Evolutionary conservation across 2,888 invertebrate species (phyloP).

Genomic region (Helleia helle): DNA sequence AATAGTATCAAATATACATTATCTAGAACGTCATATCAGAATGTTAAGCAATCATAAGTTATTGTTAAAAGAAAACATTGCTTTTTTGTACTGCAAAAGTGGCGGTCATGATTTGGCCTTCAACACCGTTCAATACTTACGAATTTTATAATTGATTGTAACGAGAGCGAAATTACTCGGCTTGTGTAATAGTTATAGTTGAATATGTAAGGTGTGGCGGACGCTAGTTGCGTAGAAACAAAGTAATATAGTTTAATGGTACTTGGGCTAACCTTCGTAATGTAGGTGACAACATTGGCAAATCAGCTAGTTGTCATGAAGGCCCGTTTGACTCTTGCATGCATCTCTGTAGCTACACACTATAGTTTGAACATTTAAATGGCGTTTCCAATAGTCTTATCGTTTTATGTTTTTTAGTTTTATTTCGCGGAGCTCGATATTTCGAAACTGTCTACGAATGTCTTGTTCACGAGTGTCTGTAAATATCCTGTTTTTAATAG

Average conservation of each 20-base stretch:
- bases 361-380: too few species aligned
- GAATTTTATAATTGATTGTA: slow-evolving; percentile 43
- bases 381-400: too few species aligned
- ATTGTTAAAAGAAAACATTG: too few species aligned
- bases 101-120: slow-evolving; percentile 28
- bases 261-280: slow-evolving; percentile 37
- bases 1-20: too few species aligned
- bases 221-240: slow-evolving; percentile 24
- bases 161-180: slow-evolving; percentile 30
- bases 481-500: too few species aligned
- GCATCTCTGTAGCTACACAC: too few species aligned
- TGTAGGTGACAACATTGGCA: slow-evolving; percentile 40
- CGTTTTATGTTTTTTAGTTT: too few species aligned
- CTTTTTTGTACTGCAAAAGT: slow-evolving; percentile 15
- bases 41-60: slow-evolving; percentile 4
- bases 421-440: too few species aligned
- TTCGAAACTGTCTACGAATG: too few species aligned
- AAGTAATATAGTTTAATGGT: slow-evolving; percentile 17
- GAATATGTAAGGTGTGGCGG: slow-evolving; percentile 33
- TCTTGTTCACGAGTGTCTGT: too few species aligned
- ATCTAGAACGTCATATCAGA: slow-evolving; percentile 1
- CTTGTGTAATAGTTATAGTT: slow-evolving; percentile 26
- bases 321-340: too few species aligned
- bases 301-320: slow-evolving; percentile 5
- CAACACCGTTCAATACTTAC: slow-evolving; percentile 26